A percentile compares a stretch with the other conserved stretches of the same genome.
Evolutionary conservation across 2,113 vertebrate genomes (phyloP).

Genomic region (Semicossyphus pulcher): DNA sequence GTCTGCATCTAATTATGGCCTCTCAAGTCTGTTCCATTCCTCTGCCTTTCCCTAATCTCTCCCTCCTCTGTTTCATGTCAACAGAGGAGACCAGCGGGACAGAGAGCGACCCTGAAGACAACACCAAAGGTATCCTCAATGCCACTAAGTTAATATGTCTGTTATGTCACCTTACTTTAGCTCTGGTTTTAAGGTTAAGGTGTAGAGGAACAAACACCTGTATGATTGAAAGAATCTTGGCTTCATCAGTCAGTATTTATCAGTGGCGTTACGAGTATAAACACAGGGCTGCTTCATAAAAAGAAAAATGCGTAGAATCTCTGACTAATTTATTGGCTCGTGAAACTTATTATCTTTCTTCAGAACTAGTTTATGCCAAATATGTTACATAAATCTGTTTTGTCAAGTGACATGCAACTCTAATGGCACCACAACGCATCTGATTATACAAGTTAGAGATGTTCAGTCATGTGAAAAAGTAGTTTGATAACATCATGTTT

Average conservation of each 20-base stretch:
- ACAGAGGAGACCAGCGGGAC: constrained; percentile 95
- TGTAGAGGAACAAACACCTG: not conserved
- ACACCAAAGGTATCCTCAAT: constrained; percentile 91
- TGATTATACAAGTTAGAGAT: not conserved
- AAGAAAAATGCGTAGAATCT: not conserved
- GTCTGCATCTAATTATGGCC: constrained; percentile 67
- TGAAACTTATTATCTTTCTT: not conserved
- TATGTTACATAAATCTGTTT: not conserved
- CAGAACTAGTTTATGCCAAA: not conserved
- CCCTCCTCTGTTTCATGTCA: constrained; percentile 63
- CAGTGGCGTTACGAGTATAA: not conserved
- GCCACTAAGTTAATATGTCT: not conserved
- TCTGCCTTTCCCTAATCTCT: constrained; percentile 35
- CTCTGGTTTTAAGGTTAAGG: not conserved
- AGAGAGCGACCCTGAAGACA: constrained; percentile 93
- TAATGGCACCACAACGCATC: not conserved
- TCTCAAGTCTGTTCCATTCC: constrained; percentile 42
- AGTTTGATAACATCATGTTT: too few relatives aligned
- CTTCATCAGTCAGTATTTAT: not conserved
- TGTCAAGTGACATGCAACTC: not conserved
- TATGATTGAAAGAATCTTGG: not conserved
- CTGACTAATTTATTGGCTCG: not conserved
- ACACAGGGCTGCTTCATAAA: not conserved
- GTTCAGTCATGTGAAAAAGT: too few relatives aligned
- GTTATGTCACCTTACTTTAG: not conserved